These are phyloP conservation scores for Cyaniris semiargus DNA, from an alignment of 2,888 invertebrate species.

Conservation along the genomic window DNA sequence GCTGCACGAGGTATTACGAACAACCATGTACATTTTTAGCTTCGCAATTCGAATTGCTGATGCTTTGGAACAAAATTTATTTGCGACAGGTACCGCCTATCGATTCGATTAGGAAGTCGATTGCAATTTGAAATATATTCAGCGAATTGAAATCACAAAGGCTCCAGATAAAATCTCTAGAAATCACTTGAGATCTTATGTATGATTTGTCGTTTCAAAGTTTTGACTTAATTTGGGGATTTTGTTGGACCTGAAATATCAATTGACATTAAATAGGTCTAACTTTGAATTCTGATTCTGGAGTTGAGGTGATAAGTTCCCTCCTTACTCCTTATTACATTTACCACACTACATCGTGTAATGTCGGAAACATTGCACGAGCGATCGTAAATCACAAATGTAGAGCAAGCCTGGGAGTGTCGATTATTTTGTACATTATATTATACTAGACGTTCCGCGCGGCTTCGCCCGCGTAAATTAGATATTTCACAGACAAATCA, in stretches of 20 bases:
- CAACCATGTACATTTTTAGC: not conserved
- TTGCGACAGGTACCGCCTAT: not conserved
- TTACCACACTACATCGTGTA: not conserved
- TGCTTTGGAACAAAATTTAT: not conserved
- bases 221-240: not conserved
- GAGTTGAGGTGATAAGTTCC: not conserved
- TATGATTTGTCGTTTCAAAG: not conserved
- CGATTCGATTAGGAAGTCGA: not conserved
- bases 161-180: not conserved
- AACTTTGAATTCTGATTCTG: no score
- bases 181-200: not conserved
- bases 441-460: no score
- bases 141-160: not conserved
- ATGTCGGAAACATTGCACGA: not conserved
- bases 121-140: not conserved
- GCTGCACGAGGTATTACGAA: not conserved
- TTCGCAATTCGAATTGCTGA: no score
- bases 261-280: not conserved
- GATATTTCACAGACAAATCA: no score
- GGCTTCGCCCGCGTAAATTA: no score
- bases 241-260: not conserved
- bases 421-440: not conserved
- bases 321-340: not conserved
- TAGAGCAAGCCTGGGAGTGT: not conserved
- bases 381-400: constrained; percentile 6